Conservation (phyloP, 2,888 invertebrate species). For the Cancer borealis region DNA sequence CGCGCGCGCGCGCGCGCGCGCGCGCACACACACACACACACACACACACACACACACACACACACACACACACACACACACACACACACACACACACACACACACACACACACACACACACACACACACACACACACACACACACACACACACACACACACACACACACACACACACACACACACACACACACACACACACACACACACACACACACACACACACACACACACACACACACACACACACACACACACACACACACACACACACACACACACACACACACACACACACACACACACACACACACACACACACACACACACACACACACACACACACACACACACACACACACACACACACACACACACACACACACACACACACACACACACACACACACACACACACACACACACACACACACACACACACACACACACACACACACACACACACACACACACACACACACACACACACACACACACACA, state of each 20-base stretch:
- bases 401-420: neutral
- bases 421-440: constrained; percentile 45
- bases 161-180: neutral
- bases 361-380: constrained; percentile 45
- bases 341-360: constrained; percentile 45
- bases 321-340: constrained; percentile 42
- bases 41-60: constrained; percentile 20
- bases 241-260: neutral
- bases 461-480: neutral
- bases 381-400: neutral
- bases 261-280: neutral
- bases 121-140: constrained; percentile 4
- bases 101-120: no score
- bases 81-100: constrained; percentile 17
- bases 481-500: no score
- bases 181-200: neutral
- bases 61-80: constrained; percentile 20
- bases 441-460: constrained; percentile 45
- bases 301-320: constrained; percentile 34
- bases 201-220: neutral
- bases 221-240: neutral
- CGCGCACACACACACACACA: constrained; percentile 20
- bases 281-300: constrained; percentile 45
- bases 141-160: constrained; percentile 20
- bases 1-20: constrained; percentile 1